These are phyloP conservation scores for Heterochromis multidens DNA, from an alignment of 2,113 vertebrate species.

Conservation along the genomic window DNA sequence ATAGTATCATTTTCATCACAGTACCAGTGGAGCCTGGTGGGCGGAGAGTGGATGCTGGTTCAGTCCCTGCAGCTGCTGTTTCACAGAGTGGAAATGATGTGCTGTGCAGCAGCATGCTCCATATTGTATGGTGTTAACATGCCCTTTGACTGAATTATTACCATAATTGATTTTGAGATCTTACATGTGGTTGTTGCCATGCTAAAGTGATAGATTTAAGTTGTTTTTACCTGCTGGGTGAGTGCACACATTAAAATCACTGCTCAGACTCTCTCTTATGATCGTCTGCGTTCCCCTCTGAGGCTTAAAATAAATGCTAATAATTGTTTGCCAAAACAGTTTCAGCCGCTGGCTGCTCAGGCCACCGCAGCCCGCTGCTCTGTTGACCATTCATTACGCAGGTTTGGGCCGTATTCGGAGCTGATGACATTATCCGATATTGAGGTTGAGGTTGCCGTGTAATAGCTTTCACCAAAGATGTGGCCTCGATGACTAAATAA, in stretches of 20 bases:
- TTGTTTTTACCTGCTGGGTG: not conserved
- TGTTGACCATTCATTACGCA: conserved; percentile 47
- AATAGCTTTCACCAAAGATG: conserved; percentile 60
- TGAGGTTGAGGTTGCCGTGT: conserved; percentile 54
- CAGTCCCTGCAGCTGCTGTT: conserved; percentile 10
- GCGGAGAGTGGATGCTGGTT: conserved; percentile 27
- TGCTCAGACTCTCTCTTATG: not conserved
- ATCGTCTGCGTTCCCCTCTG: not conserved
- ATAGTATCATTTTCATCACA: conserved; percentile 35
- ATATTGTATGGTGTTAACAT: not conserved
- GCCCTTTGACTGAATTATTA: not conserved
- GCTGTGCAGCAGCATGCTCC: not conserved
- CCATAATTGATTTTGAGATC: not conserved
- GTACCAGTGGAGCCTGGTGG: conserved; percentile 29
- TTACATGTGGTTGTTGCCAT: not conserved
- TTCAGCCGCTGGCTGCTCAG: not conserved
- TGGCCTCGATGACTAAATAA: conserved; percentile 61
- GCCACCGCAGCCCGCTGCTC: not conserved
- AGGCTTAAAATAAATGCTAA: conserved; percentile 34
- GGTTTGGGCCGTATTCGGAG: conserved; percentile 33
- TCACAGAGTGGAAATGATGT: conserved; percentile 1
- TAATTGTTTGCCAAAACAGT: conserved; percentile 32
- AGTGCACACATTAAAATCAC: not conserved
- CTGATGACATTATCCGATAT: conserved; percentile 61
- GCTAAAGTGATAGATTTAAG: not conserved